Evolutionary conservation across 2,888 invertebrate genomes (phyloP).

Genomic region (Autographa gamma): DNA sequence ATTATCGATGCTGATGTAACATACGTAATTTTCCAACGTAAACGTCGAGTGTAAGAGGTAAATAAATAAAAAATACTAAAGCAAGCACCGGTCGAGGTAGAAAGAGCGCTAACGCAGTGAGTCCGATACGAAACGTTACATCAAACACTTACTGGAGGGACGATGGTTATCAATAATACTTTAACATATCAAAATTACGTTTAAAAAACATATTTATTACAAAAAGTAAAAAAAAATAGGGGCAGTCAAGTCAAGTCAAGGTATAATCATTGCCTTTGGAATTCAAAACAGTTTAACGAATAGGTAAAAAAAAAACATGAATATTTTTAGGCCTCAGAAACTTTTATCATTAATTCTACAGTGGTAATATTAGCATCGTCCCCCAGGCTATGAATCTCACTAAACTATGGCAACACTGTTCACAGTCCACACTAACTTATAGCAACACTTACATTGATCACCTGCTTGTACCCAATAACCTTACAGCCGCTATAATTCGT

Average conservation of each 20-base stretch:
- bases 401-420: constrained; percentile 80
- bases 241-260: too few relatives aligned
- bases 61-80: constrained; percentile 69
- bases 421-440: constrained; percentile 62
- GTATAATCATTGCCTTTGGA: too few relatives aligned
- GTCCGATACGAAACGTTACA: constrained; percentile 37
- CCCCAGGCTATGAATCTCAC: constrained; percentile 48
- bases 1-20: not conserved
- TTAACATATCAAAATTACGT: not conserved
- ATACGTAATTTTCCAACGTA: constrained; percentile 48
- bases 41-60: constrained; percentile 27
- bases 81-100: constrained; percentile 86
- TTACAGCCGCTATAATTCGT: constrained; percentile 65
- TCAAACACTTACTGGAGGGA: constrained; percentile 25
- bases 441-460: constrained; percentile 66
- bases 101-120: constrained; percentile 63
- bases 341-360: constrained; percentile 5
- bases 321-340: constrained; percentile 20
- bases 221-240: constrained; percentile 10
- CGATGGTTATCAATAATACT: constrained; percentile 8
- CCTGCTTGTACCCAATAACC: constrained; percentile 67
- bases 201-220: constrained; percentile 19
- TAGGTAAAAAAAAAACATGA: too few relatives aligned
- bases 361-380: constrained; percentile 27
- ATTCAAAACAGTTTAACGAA: too few relatives aligned